Base-by-base conservation (phyloP, 2,797 vertebrate genomes). In the Catamblyrhynchus diadema region DNA sequence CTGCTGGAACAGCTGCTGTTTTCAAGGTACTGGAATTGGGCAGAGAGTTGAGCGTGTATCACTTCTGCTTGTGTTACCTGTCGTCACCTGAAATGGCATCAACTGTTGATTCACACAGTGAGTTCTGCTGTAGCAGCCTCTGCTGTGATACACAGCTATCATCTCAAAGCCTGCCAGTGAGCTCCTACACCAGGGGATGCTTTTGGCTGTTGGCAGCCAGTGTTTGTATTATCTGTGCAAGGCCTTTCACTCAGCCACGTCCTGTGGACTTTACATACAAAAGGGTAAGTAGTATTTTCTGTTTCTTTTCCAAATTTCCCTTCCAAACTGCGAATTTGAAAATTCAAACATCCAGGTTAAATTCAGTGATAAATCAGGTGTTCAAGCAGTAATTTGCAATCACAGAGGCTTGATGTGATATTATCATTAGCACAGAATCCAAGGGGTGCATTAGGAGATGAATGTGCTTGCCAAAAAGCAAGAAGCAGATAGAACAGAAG, bases 21-120 rank as follows among this genome's bases (percentile, higher is more conserved):
- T 85, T 44, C 12, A 64, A 54, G 54, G 75, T 51, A 65, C 91
- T 75, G 84, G 65, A 87, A 53, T 1, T 20, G 50, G 57, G 78
- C 65, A 61, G 81, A 65, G 24, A 67, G 61, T 1, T 12, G 64
- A 87, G 48, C 4, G 7, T 25, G 64, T 54, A 54, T 81, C 86
- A 64, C 71, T 87, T 75, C 39, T n/a, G 35, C 48, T 45, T 91
- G 85, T 86, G 72, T 50, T 86, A 94, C 87, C 92, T 95, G 84
- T 87, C 89, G 81, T 91, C 93, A 95, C 81, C 94, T 92, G 89
- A 92, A 87, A 84, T 3, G 7, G 50, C 56, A 88, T 45, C 92
- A 73, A 51, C 59, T 86, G 50, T 90, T 88, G 88, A 93, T 86
- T 93, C 85, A 59, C 48, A 57, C 82, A 65, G 59, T 0, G 3